phyloP scores from a whole-genome alignment of 2,113 vertebrate genomes.

The Martes martes region DNA sequence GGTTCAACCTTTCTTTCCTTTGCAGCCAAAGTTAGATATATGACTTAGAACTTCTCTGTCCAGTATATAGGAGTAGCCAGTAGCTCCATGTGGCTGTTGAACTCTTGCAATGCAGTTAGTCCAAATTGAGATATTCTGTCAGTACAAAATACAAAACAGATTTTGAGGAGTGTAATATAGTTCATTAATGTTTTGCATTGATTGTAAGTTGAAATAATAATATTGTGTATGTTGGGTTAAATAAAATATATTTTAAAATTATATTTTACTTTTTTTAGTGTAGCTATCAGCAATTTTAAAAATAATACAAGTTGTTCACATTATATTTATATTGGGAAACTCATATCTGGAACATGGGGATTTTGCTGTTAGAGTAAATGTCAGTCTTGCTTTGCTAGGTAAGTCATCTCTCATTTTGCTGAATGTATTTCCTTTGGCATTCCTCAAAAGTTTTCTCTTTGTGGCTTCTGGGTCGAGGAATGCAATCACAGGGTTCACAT shows the following conservation, averaged over 20 bases:
- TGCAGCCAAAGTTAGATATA: not conserved
- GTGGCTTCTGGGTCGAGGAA: not conserved
- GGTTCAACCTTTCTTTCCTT: not conserved
- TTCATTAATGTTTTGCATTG: not conserved
- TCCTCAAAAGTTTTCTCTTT: not conserved
- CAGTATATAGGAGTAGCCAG: not conserved
- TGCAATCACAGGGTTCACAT: not conserved
- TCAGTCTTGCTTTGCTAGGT: not conserved
- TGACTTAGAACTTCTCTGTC: not conserved
- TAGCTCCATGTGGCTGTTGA: not conserved
- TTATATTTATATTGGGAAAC: not conserved
- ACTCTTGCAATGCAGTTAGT: not conserved
- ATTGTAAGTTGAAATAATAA: not conserved
- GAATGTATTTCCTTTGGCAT: not conserved
- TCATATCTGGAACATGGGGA: not conserved
- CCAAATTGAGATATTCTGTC: not conserved
- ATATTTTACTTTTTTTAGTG: not conserved
- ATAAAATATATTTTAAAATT: conserved; percentile 19
- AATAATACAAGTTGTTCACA: not conserved
- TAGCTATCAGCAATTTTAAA: not conserved
- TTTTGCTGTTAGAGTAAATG: not conserved
- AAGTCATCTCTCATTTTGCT: not conserved
- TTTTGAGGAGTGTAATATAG: conserved; percentile 8
- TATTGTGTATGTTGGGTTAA: not conserved
- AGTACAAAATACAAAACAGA: not conserved